These are phyloP conservation scores for Semaprochilodus insignis DNA, from an alignment of 2,797 vertebrate genomes.

Conservation along the genomic window DNA sequence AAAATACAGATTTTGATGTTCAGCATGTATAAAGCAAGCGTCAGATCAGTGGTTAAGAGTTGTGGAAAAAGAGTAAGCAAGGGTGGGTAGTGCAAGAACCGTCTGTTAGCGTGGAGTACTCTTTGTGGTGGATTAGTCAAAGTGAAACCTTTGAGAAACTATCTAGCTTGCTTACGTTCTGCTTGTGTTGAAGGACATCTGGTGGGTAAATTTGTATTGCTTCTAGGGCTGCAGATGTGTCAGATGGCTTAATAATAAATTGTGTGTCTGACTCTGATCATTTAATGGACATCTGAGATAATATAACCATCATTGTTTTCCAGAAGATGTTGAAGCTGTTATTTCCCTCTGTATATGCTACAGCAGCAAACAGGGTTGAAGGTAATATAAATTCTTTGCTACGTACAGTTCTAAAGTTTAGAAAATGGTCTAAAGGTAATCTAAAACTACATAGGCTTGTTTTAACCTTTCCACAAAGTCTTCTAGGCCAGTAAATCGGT, in stretches of 20 bases:
- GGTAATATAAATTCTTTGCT: too few relatives aligned
- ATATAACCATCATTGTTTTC: too few relatives aligned
- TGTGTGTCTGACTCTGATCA: background rate
- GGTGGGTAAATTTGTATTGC: slow-evolving; percentile 4
- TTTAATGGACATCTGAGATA: too few relatives aligned
- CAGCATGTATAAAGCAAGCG: background rate
- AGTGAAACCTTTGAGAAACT: slow-evolving; percentile 37
- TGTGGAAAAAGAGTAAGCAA: background rate
- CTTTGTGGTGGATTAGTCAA: slow-evolving; percentile 34
- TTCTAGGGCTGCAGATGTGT: background rate
- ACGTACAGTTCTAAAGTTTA: too few relatives aligned
- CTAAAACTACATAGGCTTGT: too few relatives aligned
- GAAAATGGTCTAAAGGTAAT: too few relatives aligned
- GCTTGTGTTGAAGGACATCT: slow-evolving; percentile 46
- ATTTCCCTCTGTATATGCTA: too few relatives aligned
- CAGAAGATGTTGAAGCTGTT: too few relatives aligned
- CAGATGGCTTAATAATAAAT: background rate
- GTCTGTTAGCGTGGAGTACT: too few relatives aligned
- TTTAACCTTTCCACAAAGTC: too few relatives aligned
- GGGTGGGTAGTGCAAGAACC: slow-evolving; percentile 4
- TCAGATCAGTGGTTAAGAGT: background rate
- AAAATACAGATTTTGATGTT: background rate
- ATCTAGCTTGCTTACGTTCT: background rate
- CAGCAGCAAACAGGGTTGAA: too few relatives aligned
- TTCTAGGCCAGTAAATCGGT: too few relatives aligned